phyloP scores from a whole-genome alignment of 2,888 invertebrate genomes.

The Pandemis cinnamomeana region DNA sequence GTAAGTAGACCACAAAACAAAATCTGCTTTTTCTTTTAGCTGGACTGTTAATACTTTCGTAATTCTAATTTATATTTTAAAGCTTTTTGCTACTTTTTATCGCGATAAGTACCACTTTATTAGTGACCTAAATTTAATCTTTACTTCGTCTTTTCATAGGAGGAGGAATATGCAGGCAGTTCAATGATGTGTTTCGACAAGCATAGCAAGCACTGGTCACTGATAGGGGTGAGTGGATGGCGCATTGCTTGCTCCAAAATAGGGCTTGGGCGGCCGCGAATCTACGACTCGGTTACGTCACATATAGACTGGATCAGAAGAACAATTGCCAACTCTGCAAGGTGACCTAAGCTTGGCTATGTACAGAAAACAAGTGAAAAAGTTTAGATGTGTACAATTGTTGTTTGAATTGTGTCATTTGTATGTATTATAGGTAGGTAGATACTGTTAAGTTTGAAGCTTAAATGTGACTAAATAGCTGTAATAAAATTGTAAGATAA shows the following conservation, averaged over 20 bases:
- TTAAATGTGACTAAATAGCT: constrained; percentile 43
- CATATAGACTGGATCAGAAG: constrained; percentile 94
- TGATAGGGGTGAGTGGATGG: constrained; percentile 93
- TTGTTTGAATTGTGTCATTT: constrained; percentile 42
- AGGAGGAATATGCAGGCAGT: constrained; percentile 95
- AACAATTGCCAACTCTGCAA: constrained; percentile 85
- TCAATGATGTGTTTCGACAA: constrained; percentile 92
- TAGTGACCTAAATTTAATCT: not conserved
- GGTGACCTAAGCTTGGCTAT: constrained; percentile 64
- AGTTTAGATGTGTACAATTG: constrained; percentile 16
- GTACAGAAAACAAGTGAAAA: not conserved
- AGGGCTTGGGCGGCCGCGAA: constrained; percentile 90
- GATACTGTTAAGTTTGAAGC: constrained; percentile 41
- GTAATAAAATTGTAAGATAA: constrained; percentile 56
- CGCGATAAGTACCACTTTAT: too few relatives aligned
- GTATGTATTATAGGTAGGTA: constrained; percentile 20
- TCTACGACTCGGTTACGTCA: constrained; percentile 92
- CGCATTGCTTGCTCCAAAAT: constrained; percentile 92
- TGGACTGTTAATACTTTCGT: not conserved
- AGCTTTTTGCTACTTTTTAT: too few relatives aligned
- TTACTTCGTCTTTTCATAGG: constrained; percentile 77
- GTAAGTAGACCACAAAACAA: constrained; percentile 80
- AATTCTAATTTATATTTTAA: too few relatives aligned
- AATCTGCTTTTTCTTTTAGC: not conserved
- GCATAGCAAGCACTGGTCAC: constrained; percentile 89